These are phyloP conservation scores for Timema podura DNA, from an alignment of 2,888 invertebrate species.

Conservation along the genomic window DNA sequence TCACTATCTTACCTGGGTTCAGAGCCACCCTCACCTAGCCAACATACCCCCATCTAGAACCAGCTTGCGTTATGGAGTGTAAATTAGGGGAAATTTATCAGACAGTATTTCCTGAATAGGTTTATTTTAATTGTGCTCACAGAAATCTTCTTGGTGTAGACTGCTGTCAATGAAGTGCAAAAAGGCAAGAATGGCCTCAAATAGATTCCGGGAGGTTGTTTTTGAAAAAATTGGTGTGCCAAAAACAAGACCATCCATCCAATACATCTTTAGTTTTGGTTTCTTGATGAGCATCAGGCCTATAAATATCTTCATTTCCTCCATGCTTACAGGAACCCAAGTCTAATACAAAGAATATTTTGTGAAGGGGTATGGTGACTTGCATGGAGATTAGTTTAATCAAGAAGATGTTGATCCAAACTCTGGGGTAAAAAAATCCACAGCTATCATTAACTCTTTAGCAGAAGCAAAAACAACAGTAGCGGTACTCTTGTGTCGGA, in stretches of 20 bases:
- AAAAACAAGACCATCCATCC: not conserved
- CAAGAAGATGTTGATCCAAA: not conserved
- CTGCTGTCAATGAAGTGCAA: constrained; percentile 15
- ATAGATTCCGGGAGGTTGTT: constrained; percentile 17
- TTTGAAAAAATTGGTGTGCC: not conserved
- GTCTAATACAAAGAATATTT: not conserved
- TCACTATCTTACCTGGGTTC: constrained; percentile 25
- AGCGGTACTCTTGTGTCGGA: too few species aligned
- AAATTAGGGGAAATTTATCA: constrained; percentile 31
- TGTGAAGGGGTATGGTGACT: not conserved
- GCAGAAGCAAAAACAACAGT: too few species aligned
- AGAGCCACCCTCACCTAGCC: constrained; percentile 34
- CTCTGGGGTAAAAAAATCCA: not conserved
- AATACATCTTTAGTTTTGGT: not conserved
- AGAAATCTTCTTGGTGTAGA: not conserved
- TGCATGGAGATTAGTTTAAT: not conserved
- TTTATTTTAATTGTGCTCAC: not conserved
- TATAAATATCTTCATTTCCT: not conserved
- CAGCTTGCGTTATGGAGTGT: constrained; percentile 30
- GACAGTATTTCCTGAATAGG: constrained; percentile 22
- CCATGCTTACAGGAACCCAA: not conserved
- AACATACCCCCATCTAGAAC: constrained; percentile 34
- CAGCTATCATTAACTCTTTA: not conserved
- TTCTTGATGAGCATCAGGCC: not conserved
- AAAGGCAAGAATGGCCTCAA: constrained; percentile 14